phyloP scores from a whole-genome alignment of 2,797 vertebrate species.

The Numenius phaeopus region DNA sequence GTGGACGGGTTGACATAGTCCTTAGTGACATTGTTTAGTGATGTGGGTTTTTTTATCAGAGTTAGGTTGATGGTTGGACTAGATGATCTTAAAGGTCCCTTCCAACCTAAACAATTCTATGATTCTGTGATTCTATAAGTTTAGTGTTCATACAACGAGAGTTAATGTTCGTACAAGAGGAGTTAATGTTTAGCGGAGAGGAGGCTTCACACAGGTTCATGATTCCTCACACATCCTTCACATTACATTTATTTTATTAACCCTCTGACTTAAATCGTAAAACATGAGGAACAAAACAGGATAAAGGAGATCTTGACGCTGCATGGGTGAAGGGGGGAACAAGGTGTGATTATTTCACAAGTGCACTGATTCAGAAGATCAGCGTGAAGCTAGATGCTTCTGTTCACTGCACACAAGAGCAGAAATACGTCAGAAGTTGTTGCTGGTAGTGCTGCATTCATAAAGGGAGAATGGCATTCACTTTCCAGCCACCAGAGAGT shows the following conservation, averaged over 20 bases:
- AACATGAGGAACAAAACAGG: neutral
- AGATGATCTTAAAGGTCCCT: no score
- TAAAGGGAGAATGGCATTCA: neutral
- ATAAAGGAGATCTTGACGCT: neutral
- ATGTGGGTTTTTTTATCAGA: no score
- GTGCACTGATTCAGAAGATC: neutral
- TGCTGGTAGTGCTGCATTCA: neutral
- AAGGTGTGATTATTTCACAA: neutral
- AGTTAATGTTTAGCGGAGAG: neutral
- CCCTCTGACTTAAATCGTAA: neutral
- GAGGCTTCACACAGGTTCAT: neutral
- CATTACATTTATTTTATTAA: neutral
- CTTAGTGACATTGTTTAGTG: no score
- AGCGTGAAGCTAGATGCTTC: neutral
- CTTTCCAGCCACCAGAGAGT: constrained; percentile 22
- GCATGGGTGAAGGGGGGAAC: neutral
- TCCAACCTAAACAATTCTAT: no score
- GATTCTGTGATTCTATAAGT: neutral
- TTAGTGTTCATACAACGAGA: neutral
- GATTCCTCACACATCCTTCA: neutral
- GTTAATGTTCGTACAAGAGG: neutral
- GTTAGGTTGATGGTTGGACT: no score
- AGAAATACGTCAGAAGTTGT: neutral
- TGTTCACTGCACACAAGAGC: neutral
- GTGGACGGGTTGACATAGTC: neutral